A percentile compares a stretch with the other conserved stretches of the same genome.
Evolutionary conservation across 2,797 vertebrate species (phyloP).

Genomic region (Pseudomugil gertrudae): DNA sequence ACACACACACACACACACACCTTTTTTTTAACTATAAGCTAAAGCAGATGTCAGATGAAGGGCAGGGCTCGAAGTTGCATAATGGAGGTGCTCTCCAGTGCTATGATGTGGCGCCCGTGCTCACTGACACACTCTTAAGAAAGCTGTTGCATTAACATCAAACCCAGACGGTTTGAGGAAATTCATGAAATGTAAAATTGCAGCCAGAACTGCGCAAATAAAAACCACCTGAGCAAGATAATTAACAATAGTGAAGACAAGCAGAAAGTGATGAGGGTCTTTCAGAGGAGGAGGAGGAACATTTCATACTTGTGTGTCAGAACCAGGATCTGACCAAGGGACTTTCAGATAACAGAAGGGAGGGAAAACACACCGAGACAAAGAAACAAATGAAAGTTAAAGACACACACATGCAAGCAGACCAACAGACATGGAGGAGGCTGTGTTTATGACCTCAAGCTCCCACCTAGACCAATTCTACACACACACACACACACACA

Average conservation of each 20-base stretch:
- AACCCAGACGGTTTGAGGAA: conserved; percentile 6
- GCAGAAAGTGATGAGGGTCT: conserved; percentile 23
- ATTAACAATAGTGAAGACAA: conserved; percentile 31
- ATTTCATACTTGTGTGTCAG: conserved; percentile 59
- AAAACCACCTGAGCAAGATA: conserved; percentile 55
- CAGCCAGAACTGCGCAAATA: conserved; percentile 19
- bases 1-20: no score
- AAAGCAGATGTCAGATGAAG: conserved; percentile 70
- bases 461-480: conserved; percentile 54
- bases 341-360: conserved; percentile 51
- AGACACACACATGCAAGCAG: conserved; percentile 39
- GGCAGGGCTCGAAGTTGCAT: conserved; percentile 50
- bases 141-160: background rate
- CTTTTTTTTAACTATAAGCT: conserved; percentile 48
- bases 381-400: conserved; percentile 24
- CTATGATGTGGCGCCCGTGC: background rate
- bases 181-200: background rate
- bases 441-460: conserved; percentile 71
- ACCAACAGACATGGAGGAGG: conserved; percentile 69
- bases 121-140: conserved; percentile 4
- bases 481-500: conserved; percentile 8
- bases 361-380: conserved; percentile 45
- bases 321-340: conserved; percentile 33
- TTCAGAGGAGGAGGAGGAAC: conserved; percentile 39
- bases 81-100: conserved; percentile 52